Percentiles rank a stretch among this genome's conserved stretches.
Evolutionary conservation across 1,140 invertebrate species (phyloP).

Genomic region (Colletes latitarsis): DNA sequence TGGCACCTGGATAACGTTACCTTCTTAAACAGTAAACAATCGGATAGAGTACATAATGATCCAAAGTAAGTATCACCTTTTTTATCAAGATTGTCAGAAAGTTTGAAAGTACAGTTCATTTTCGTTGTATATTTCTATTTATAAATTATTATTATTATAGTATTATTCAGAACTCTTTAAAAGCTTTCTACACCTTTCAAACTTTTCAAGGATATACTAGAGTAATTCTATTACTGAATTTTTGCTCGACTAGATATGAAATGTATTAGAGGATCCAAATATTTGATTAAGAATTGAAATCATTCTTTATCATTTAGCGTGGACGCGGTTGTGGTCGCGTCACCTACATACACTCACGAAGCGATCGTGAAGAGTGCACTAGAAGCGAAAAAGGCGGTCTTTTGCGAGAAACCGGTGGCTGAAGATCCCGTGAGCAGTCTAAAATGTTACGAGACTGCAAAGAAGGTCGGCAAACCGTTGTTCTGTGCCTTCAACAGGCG

Average conservation of each 20-base stretch:
- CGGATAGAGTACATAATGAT: constrained; percentile 82
- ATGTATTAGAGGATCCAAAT: neutral
- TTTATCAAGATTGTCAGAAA: neutral
- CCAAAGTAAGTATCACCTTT: constrained; percentile 77
- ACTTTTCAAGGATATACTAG: neutral
- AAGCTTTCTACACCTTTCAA: neutral
- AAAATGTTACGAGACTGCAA: constrained; percentile 84
- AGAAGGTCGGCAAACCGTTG: constrained; percentile 81
- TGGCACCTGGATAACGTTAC: constrained; percentile 80
- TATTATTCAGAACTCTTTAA: constrained; percentile 1
- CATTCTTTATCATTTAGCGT: constrained; percentile 77
- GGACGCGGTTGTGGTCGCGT: constrained; percentile 82
- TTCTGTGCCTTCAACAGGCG: constrained; percentile 87
- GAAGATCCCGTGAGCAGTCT: constrained; percentile 80
- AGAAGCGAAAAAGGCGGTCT: constrained; percentile 84
- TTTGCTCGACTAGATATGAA: no score
- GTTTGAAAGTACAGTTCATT: neutral
- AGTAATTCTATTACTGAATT: neutral
- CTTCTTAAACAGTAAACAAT: constrained; percentile 82
- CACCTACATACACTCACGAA: constrained; percentile 85
- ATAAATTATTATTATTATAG: neutral
- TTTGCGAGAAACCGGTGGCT: constrained; percentile 88
- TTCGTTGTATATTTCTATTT: no score
- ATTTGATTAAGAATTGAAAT: constrained; percentile 17
- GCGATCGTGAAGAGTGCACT: constrained; percentile 83